Evolutionary conservation across 2,888 invertebrate species (phyloP), one percentile per base, ranked within the genome.

Genomic region (Calameuta pallipes): DNA sequence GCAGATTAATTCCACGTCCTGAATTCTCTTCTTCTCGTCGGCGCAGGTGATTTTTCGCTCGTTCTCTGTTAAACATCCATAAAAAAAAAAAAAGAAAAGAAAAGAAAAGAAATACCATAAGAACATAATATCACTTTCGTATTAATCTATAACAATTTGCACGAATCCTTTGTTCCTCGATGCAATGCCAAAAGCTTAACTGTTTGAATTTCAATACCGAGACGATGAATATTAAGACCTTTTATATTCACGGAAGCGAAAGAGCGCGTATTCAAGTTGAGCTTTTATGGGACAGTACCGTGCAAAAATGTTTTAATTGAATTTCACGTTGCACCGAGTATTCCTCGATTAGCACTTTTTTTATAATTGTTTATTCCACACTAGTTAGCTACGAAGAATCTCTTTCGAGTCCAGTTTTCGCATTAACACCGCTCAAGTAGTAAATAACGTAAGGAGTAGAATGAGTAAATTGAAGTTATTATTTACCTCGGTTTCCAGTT

Each of bases 401-500:
- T 56, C 56, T 56, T 56, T 23, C 9, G 56, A 56, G 56, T 23
- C 9, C 23, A 56, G 2, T 56, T 56, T 23, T 56, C 23, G 56
- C 23, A 23, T 56, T 56, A 23, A 23, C 9, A 9, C 6, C 6
- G 9, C 56, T 56, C 2, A 23, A 23, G 23, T 23, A 23, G 56
- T 23, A 56, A 23, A 23, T 9, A 2, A 56, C 9, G 56, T 56
- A 23, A 56, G 23, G 9, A 6, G 1, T 56, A 23, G 23, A 23
- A 9, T 9, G 23, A 56, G 23, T 23, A 9, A 56, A 56, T 23
- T 23, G 23, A 56, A 23, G 71, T 78, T 71, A 77, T 73, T 78
- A 80, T 85, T 89, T 83, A 88, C 89, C 90, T 84, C 90, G 88
- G 77, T 89, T 90, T 83, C 92, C 92, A 79, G 92, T 91, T 83